phyloP scores from a whole-genome alignment of 2,888 invertebrate species.

The Criorhina ranunculi region DNA sequence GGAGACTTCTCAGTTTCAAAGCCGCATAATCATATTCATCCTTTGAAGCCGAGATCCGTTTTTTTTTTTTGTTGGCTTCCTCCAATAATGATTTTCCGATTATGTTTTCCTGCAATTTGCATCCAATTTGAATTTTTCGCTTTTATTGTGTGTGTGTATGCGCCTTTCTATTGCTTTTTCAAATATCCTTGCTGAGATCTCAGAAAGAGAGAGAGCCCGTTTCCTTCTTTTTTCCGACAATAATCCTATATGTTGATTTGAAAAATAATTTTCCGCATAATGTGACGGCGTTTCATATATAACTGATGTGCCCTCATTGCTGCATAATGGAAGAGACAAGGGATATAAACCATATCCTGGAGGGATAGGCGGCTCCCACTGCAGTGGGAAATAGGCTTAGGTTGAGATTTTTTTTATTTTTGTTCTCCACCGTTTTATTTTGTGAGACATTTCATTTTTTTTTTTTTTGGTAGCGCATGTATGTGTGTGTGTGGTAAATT shows the following conservation, averaged over 20 bases:
- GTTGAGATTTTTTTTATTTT: slow-evolving; percentile 24
- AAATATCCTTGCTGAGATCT: slow-evolving; percentile 23
- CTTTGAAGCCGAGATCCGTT: slow-evolving; percentile 51
- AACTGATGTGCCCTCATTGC: slow-evolving; percentile 51
- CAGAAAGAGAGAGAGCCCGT: too few species aligned
- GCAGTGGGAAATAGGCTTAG: slow-evolving; percentile 36
- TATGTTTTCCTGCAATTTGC: slow-evolving; percentile 75
- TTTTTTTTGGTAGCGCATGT: too few species aligned
- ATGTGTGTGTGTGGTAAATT: neutral
- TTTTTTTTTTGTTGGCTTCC: slow-evolving; percentile 47
- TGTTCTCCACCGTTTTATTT: too few species aligned
- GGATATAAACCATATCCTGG: slow-evolving; percentile 6
- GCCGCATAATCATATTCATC: slow-evolving; percentile 27
- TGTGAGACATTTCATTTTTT: neutral
- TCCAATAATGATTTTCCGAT: slow-evolving; percentile 72
- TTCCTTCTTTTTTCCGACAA: slow-evolving; percentile 22
- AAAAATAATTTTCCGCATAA: slow-evolving; percentile 75
- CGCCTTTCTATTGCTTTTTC: slow-evolving; percentile 18
- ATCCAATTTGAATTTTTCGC: slow-evolving; percentile 63
- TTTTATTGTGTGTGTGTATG: slow-evolving; percentile 12
- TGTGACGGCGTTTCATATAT: slow-evolving; percentile 69
- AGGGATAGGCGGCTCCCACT: slow-evolving; percentile 20
- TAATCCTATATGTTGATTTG: slow-evolving; percentile 71
- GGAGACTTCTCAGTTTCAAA: neutral
- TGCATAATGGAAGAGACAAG: slow-evolving; percentile 49